Evolutionary conservation across 2,888 invertebrate species (phyloP).

Genomic region (Nineta flava): DNA sequence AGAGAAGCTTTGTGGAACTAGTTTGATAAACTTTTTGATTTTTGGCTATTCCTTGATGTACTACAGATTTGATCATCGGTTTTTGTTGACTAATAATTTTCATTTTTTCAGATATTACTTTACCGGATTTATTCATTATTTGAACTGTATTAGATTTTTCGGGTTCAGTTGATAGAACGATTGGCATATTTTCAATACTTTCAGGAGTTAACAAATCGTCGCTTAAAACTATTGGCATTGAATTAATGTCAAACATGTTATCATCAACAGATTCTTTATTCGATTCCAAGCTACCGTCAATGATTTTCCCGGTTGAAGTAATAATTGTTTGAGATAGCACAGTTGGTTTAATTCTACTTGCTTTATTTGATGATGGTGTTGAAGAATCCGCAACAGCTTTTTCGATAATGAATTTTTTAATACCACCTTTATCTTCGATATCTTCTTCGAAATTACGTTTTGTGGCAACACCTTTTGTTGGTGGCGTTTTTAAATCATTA

Average conservation of each 20-base stretch:
- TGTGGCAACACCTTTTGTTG: neutral
- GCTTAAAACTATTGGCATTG: constrained; percentile 59
- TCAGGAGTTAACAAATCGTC: constrained; percentile 53
- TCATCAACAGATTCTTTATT: constrained; percentile 18
- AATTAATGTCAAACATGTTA: constrained; percentile 50
- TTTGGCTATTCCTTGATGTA: constrained; percentile 6
- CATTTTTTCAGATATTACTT: constrained; percentile 8
- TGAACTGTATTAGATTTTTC: constrained; percentile 14
- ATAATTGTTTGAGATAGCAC: constrained; percentile 28
- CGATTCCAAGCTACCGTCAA: constrained; percentile 17
- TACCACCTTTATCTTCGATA: constrained; percentile 24
- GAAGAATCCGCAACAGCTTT: constrained; percentile 15
- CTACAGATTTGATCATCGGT: constrained; percentile 10
- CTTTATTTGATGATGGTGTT: constrained; percentile 5
- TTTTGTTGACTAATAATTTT: constrained; percentile 5
- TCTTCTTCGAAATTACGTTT: neutral
- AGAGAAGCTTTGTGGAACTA: constrained; percentile 15
- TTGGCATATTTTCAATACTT: constrained; percentile 50
- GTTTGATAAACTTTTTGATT: constrained; percentile 16
- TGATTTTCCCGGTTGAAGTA: constrained; percentile 24
- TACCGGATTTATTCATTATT: constrained; percentile 10
- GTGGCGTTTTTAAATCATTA: constrained; percentile 15
- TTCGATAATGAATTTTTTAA: constrained; percentile 26
- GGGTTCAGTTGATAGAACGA: constrained; percentile 29
- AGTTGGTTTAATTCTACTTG: constrained; percentile 22